A percentile compares a stretch with the other conserved stretches of the same genome.
Conservation (phyloP, 2,797 vertebrate genomes). For the Halcyon chelicuti region DNA sequence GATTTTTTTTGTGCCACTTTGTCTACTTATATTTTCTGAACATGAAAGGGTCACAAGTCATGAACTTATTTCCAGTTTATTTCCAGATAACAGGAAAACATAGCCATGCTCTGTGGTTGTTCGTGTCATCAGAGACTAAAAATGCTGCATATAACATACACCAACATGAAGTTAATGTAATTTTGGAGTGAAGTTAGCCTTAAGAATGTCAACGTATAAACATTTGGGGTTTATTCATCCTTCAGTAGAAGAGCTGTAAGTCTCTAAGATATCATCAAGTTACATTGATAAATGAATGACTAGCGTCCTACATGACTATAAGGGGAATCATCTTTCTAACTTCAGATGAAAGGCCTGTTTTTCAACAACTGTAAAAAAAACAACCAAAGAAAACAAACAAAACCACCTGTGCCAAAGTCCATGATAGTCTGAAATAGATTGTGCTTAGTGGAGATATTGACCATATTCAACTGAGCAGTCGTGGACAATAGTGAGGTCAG, state of each 20-base stretch:
- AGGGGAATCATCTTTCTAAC: neutral
- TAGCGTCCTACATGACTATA: neutral
- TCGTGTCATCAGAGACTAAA: constrained; percentile 78
- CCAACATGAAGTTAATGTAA: constrained; percentile 81
- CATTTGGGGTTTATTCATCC: constrained; percentile 84
- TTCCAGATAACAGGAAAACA: neutral
- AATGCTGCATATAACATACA: constrained; percentile 78
- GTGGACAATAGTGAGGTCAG: constrained; percentile 86
- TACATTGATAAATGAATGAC: neutral
- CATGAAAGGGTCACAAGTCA: neutral
- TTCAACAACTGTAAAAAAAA: constrained; percentile 84
- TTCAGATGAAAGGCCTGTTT: constrained; percentile 76
- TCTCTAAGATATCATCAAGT: neutral
- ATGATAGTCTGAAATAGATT: constrained; percentile 83
- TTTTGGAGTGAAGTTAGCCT: constrained; percentile 82
- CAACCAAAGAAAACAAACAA: neutral
- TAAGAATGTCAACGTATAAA: constrained; percentile 84
- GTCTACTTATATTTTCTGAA: neutral
- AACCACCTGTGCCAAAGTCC: constrained; percentile 75
- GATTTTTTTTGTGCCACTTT: neutral
- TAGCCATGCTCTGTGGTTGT: neutral
- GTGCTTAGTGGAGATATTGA: constrained; percentile 85
- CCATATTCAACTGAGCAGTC: constrained; percentile 83
- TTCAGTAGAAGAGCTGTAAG: constrained; percentile 83
- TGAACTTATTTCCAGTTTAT: neutral